phyloP scores from a whole-genome alignment of 2,888 invertebrate species.

The Brenthis hecate region DNA sequence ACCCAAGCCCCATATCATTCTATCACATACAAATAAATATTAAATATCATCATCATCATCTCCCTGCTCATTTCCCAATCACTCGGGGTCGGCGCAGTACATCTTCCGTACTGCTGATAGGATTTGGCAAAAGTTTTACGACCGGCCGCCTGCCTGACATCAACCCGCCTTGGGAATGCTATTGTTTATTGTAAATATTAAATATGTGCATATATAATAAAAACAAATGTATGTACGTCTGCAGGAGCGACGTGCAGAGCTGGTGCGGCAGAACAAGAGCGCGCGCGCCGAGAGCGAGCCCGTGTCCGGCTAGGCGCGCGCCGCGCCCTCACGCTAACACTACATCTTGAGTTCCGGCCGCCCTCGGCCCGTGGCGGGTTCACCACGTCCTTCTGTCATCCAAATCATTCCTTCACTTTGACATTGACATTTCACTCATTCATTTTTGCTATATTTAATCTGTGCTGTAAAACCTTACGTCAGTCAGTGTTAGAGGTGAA shows the following conservation, averaged over 20 bases:
- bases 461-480: neutral
- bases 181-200: too few species aligned
- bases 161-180: too few species aligned
- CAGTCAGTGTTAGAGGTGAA: too few species aligned
- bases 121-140: too few species aligned
- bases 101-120: too few species aligned
- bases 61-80: too few species aligned
- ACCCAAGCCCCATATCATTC: too few species aligned
- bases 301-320: conserved; percentile 72
- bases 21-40: too few species aligned
- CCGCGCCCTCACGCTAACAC: conserved; percentile 28
- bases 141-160: too few species aligned
- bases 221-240: conserved; percentile 29
- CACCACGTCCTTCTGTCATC: conserved; percentile 16
- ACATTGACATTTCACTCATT: conserved; percentile 8
- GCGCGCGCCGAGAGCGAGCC: conserved; percentile 84
- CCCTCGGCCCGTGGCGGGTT: conserved; percentile 16
- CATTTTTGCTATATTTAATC: neutral
- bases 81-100: too few species aligned
- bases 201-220: too few species aligned
- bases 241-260: conserved; percentile 95
- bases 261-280: conserved; percentile 95
- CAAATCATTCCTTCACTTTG: neutral
- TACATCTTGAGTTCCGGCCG: conserved; percentile 5
- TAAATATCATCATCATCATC: too few species aligned